Conservation (phyloP, 2,888 invertebrate genomes). For the Caenorhabditis virilis region DNA sequence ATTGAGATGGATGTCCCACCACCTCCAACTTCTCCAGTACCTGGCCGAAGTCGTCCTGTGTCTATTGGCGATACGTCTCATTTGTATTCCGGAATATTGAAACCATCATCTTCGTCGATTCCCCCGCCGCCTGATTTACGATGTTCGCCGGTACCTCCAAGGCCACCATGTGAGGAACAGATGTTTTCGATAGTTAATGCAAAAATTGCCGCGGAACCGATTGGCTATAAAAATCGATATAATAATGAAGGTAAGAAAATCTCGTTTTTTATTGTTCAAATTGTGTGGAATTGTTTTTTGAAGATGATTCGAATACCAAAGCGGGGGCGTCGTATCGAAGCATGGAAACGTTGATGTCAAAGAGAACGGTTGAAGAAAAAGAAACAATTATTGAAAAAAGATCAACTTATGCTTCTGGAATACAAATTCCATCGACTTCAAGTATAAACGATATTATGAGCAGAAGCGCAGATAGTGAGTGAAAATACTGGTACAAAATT, state of each 20-base stretch:
- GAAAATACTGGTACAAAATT: background rate
- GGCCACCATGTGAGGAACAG: slow-evolving; percentile 28
- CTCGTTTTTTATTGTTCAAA: too few species aligned
- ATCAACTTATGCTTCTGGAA: slow-evolving; percentile 19
- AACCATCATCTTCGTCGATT: background rate
- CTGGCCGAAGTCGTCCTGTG: slow-evolving; percentile 39
- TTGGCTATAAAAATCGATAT: too few species aligned
- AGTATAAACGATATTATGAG: slow-evolving; percentile 20
- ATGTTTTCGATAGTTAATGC: slow-evolving; percentile 18
- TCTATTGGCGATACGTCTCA: slow-evolving; percentile 17
- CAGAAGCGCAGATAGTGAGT: slow-evolving; percentile 24
- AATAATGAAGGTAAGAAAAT: too few species aligned
- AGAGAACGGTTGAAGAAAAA: slow-evolving; percentile 41
- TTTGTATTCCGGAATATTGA: background rate
- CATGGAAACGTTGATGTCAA: slow-evolving; percentile 40
- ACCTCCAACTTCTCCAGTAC: slow-evolving; percentile 64
- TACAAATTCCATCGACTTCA: slow-evolving; percentile 13
- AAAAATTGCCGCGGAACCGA: too few species aligned
- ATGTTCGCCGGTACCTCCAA: slow-evolving; percentile 34
- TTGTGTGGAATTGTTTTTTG: too few species aligned
- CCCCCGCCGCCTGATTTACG: slow-evolving; percentile 34
- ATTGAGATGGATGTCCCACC: slow-evolving; percentile 38
- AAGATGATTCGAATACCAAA: too few species aligned
- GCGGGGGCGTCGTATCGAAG: slow-evolving; percentile 26
- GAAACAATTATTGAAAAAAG: slow-evolving; percentile 43